These are phyloP conservation scores for Acleris holmiana DNA, from an alignment of 2,888 invertebrate genomes.

Conservation along the genomic window DNA sequence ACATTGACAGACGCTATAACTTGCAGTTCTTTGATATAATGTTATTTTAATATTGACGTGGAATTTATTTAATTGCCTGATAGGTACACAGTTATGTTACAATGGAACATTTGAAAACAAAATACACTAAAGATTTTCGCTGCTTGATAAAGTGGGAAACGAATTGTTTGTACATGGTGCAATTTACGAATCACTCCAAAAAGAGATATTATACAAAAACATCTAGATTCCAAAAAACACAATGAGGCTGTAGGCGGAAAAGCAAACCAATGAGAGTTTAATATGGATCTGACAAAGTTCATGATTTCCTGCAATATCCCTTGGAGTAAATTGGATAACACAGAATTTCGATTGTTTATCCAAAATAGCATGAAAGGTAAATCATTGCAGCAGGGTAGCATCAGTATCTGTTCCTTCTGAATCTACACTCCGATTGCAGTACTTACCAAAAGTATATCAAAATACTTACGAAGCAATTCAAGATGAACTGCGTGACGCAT, in stretches of 20 bases:
- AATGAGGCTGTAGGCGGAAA: conserved; percentile 7
- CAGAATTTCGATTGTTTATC: conserved; percentile 14
- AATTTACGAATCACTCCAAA: conserved; percentile 11
- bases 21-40: conserved; percentile 12
- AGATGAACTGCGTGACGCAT: background rate
- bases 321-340: conserved; percentile 18
- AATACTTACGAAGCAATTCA: conserved; percentile 6
- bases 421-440: conserved; percentile 21
- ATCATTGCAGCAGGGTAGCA: conserved; percentile 1
- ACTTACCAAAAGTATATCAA: conserved; percentile 13
- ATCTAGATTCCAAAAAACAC: conserved; percentile 12
- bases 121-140: no score
- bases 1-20: conserved; percentile 5
- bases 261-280: conserved; percentile 16
- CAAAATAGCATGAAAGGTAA: conserved; percentile 8
- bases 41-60: conserved; percentile 11
- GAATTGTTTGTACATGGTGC: conserved; percentile 17
- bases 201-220: conserved; percentile 10
- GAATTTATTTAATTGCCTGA: conserved; percentile 9
- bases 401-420: conserved; percentile 3
- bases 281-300: conserved; percentile 14
- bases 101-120: conserved; percentile 5
- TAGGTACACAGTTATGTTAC: conserved; percentile 7
- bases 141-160: no score
- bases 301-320: conserved; percentile 16